Evolutionary conservation across 2,797 vertebrate species (phyloP).

Genomic region (Clamator glandarius): DNA sequence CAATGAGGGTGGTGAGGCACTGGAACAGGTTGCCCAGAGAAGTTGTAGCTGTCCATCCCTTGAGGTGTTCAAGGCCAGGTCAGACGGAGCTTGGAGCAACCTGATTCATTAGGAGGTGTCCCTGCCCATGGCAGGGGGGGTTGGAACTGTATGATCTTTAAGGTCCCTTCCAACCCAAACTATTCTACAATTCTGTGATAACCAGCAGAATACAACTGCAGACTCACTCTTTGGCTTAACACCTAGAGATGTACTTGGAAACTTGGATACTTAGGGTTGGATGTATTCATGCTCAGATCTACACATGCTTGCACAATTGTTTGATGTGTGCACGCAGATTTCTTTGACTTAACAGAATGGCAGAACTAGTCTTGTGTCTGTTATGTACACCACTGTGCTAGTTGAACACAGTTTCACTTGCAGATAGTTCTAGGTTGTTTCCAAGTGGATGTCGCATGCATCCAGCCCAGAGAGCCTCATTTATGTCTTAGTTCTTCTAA

Average conservation of each 20-base stretch:
- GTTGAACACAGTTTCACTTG: background rate
- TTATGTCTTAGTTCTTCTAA: background rate
- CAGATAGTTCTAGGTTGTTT: background rate
- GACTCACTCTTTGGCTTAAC: background rate
- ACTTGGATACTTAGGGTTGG: background rate
- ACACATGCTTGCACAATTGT: conserved; percentile 48
- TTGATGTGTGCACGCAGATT: background rate
- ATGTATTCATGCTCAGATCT: background rate
- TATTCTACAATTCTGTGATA: no score
- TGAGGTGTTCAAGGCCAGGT: no score
- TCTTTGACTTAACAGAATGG: background rate
- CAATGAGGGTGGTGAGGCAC: no score
- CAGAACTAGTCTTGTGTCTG: background rate
- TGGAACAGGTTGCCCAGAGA: no score
- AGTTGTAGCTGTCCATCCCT: no score
- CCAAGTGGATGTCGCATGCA: background rate
- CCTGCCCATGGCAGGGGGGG: no score
- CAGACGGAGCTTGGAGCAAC: no score
- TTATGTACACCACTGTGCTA: fast-evolving
- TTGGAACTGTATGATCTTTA: no score
- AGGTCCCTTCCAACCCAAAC: no score
- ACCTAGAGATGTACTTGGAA: background rate
- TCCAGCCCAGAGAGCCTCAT: background rate
- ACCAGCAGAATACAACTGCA: background rate
- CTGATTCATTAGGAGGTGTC: no score